Conservation (phyloP, 2,113 vertebrate genomes). For the Actenoides hombroni region DNA sequence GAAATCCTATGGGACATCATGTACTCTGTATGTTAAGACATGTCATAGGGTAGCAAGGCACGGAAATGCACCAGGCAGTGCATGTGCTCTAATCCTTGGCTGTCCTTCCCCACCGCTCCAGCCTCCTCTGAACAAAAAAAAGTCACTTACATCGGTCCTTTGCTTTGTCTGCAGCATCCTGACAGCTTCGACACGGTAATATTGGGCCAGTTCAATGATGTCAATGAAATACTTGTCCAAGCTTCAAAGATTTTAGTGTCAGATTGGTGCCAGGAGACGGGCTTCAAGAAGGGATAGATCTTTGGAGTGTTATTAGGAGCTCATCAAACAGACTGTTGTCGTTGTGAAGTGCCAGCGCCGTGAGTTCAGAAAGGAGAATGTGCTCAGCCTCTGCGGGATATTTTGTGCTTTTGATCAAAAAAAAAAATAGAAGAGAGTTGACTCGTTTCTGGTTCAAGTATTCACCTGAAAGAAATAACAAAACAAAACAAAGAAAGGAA, state of each 20-base stretch:
- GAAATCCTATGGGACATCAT: neutral
- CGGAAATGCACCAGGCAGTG: neutral
- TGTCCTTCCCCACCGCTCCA: neutral
- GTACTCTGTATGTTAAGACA: neutral
- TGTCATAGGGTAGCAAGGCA: neutral
- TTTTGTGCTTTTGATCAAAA: neutral
- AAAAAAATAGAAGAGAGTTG: neutral
- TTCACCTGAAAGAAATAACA: slow-evolving; percentile 27
- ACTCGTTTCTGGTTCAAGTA: slow-evolving; percentile 41
- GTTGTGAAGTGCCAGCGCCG: fast-evolving
- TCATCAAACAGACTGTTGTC: neutral
- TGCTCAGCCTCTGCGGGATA: neutral
- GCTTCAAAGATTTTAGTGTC: neutral
- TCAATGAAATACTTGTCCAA: neutral
- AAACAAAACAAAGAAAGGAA: neutral
- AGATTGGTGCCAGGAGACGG: neutral
- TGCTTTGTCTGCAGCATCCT: neutral
- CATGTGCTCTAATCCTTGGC: neutral
- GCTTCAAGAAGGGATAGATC: neutral
- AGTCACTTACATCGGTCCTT: neutral
- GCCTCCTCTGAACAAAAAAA: neutral
- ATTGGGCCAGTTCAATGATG: neutral
- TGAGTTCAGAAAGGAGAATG: neutral
- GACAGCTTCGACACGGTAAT: neutral
- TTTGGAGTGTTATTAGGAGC: neutral